A percentile compares a stretch with the other conserved stretches of the same genome.
phyloP scores from a whole-genome alignment of 2,113 vertebrate genomes.

The Tautogolabrus adspersus region DNA sequence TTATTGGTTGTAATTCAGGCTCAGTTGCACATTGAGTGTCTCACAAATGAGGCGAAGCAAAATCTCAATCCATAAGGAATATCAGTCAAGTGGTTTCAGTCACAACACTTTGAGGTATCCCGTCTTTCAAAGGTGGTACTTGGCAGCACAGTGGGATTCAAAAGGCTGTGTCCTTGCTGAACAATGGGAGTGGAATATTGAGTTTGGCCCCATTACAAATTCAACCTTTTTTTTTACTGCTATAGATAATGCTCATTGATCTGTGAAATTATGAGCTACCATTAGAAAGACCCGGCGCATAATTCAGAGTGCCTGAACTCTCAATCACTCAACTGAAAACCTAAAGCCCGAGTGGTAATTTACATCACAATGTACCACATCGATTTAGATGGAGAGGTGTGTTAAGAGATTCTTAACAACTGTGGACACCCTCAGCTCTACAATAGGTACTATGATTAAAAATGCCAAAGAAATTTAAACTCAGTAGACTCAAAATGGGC shows the following conservation, averaged over 20 bases:
- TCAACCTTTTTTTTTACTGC: constrained; percentile 64
- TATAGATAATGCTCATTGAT: constrained; percentile 83
- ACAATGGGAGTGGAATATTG: constrained; percentile 78
- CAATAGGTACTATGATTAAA: constrained; percentile 61
- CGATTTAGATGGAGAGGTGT: constrained; percentile 72
- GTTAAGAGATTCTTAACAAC: constrained; percentile 72
- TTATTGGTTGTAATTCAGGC: background rate
- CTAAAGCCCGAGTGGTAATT: constrained; percentile 64
- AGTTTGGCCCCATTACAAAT: constrained; percentile 77
- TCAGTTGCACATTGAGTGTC: constrained; percentile 6
- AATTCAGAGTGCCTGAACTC: constrained; percentile 73
- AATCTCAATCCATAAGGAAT: constrained; percentile 39
- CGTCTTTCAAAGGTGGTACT: constrained; percentile 51
- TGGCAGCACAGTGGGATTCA: constrained; percentile 60
- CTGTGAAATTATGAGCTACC: constrained; percentile 83
- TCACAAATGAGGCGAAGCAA: constrained; percentile 15
- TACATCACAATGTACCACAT: constrained; percentile 74
- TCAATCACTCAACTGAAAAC: constrained; percentile 73
- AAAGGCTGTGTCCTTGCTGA: constrained; percentile 76
- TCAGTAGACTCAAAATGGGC: constrained; percentile 25
- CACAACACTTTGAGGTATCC: constrained; percentile 16
- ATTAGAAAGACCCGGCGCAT: constrained; percentile 76
- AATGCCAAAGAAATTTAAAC: constrained; percentile 53
- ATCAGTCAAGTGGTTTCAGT: constrained; percentile 42
- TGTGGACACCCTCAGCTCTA: constrained; percentile 50